Percentiles rank a stretch among this genome's conserved stretches.
Evolutionary conservation across 37 sponge, comb jelly and placozoan species (phyloP).

Genomic region (Beroe forskalii): DNA sequence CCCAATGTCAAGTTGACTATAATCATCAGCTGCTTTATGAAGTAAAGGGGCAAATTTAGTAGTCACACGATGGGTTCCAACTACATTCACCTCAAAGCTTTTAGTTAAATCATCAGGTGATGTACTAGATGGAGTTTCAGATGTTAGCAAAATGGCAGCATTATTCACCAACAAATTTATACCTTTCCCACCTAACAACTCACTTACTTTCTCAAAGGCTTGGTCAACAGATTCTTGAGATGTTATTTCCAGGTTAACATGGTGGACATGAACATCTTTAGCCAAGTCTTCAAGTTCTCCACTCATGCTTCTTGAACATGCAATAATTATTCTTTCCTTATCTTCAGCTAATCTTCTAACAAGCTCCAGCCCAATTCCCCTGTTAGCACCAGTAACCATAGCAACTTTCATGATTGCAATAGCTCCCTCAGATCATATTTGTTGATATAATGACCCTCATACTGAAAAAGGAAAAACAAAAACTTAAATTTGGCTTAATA

Average conservation of each 20-base stretch:
- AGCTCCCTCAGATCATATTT: too few relatives aligned
- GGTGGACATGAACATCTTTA: neutral
- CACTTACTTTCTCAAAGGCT: neutral
- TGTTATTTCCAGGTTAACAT: slow-evolving; percentile 32
- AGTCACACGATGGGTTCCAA: slow-evolving; percentile 51
- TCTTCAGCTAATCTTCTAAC: neutral
- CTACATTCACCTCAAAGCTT: slow-evolving; percentile 52
- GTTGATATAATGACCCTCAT: too few relatives aligned
- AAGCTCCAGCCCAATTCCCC: slow-evolving; percentile 50
- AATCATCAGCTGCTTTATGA: slow-evolving; percentile 12
- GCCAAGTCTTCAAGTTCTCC: neutral
- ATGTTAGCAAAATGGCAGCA: slow-evolving; percentile 44
- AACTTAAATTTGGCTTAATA: too few relatives aligned
- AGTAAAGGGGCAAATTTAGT: slow-evolving; percentile 31
- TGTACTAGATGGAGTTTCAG: slow-evolving; percentile 14
- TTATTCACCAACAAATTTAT: slow-evolving; percentile 45
- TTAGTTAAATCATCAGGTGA: slow-evolving; percentile 27
- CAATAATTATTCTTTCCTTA: neutral
- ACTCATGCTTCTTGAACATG: slow-evolving; percentile 25
- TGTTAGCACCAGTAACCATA: slow-evolving; percentile 55
- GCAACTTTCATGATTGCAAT: slow-evolving; percentile 35
- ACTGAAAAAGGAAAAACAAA: too few relatives aligned
- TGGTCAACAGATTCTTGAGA: slow-evolving; percentile 25
- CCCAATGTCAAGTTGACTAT: neutral
- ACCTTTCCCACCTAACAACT: neutral